phyloP scores from a whole-genome alignment of 1,140 invertebrate genomes.

The Cephus cinctus region DNA sequence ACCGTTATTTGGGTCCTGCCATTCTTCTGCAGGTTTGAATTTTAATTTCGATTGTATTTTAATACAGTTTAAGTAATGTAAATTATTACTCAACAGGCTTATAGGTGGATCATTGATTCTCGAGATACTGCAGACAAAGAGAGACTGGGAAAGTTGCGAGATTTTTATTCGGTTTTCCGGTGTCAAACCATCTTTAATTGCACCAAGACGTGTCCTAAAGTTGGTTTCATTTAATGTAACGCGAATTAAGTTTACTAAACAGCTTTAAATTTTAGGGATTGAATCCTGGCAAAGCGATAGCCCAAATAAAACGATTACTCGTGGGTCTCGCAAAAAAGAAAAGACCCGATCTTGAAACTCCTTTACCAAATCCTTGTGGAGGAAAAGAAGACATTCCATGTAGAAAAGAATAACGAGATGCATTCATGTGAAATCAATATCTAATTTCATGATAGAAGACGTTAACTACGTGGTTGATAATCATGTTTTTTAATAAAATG shows the following conservation, averaged over 20 bases:
- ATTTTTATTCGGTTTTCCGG: conserved; percentile 71
- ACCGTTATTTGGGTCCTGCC: conserved; percentile 70
- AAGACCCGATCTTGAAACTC: conserved; percentile 68
- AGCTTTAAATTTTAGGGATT: conserved; percentile 67
- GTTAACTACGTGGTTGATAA: too few relatives aligned
- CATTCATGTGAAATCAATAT: too few relatives aligned
- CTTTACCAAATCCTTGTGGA: conserved; percentile 44
- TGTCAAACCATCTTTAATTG: conserved; percentile 86
- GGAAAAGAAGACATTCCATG: conserved; percentile 12
- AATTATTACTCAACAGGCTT: conserved; percentile 38
- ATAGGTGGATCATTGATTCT: conserved; percentile 77
- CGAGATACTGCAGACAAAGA: conserved; percentile 68
- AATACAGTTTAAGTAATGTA: neutral
- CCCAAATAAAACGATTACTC: conserved; percentile 91
- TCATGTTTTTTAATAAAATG: too few relatives aligned
- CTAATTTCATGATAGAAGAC: too few relatives aligned
- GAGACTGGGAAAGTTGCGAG: conserved; percentile 66
- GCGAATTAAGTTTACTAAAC: neutral
- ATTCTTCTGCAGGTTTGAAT: conserved; percentile 61
- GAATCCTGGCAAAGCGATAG: conserved; percentile 94
- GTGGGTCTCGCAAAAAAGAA: conserved; percentile 80
- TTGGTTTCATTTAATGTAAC: conserved; percentile 34
- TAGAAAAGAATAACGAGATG: conserved; percentile 17
- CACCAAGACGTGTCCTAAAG: conserved; percentile 75
- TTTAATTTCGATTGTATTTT: neutral